These are phyloP conservation scores for Luidia sarsii DNA, from an alignment of 53 echinoderm and acorn worm species.

Conservation along the genomic window DNA sequence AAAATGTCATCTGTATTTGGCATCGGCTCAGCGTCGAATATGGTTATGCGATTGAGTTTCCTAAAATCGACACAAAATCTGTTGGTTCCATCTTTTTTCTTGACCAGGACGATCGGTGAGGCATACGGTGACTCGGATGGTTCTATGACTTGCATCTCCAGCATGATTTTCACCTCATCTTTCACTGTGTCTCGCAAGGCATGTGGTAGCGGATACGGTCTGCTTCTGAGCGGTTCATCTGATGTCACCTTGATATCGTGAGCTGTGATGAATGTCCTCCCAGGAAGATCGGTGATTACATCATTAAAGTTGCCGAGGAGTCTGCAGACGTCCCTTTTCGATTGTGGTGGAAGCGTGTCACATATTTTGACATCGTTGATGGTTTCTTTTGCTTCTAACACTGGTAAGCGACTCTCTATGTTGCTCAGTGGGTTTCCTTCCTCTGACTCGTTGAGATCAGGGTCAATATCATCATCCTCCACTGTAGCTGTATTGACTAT, in stretches of 20 bases:
- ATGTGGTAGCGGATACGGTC: constrained; percentile 29
- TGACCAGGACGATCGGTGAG: constrained; percentile 40
- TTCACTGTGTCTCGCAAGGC: not conserved
- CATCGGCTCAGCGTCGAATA: constrained; percentile 45
- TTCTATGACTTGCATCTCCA: constrained; percentile 21
- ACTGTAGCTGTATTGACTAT: constrained; percentile 15
- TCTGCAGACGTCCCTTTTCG: not conserved
- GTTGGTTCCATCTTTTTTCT: constrained; percentile 7
- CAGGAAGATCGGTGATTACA: too few relatives aligned
- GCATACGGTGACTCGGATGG: not conserved
- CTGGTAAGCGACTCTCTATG: not conserved
- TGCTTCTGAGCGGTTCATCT: not conserved
- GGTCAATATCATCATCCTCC: not conserved
- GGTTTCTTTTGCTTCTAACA: not conserved
- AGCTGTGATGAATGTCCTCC: too few relatives aligned
- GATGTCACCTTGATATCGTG: too few relatives aligned
- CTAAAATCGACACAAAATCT: not conserved
- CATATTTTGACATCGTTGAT: not conserved
- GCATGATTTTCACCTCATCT: constrained; percentile 22
- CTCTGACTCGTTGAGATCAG: not conserved
- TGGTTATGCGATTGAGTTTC: constrained; percentile 29
- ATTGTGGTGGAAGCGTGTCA: not conserved
- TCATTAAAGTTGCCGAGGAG: too few relatives aligned
- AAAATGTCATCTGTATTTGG: constrained; percentile 61
- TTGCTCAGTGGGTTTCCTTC: not conserved